phyloP scores from a whole-genome alignment of 2,797 vertebrate species.

The Pangasius krempfi region DNA sequence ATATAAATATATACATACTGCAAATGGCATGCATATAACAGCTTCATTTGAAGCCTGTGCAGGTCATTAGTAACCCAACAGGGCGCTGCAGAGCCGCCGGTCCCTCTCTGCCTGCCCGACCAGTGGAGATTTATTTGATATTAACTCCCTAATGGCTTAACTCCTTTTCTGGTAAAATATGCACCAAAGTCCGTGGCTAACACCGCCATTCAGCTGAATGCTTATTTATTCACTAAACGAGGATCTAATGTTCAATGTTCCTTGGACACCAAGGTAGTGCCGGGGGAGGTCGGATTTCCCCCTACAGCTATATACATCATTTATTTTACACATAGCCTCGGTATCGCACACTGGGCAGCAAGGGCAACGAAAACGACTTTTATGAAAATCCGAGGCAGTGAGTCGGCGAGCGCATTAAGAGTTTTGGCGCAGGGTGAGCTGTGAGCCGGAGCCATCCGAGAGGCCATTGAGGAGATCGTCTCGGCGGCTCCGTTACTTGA shows the following conservation, averaged over 20 bases:
- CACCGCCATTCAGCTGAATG: slow-evolving; percentile 96
- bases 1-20: slow-evolving; percentile 99
- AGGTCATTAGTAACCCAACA: slow-evolving; percentile 99
- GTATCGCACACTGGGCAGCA: slow-evolving; percentile 95
- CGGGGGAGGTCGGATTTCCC: slow-evolving; percentile 88
- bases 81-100: slow-evolving; percentile 89
- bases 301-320: slow-evolving; percentile 99
- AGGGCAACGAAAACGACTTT: slow-evolving; percentile 83
- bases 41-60: slow-evolving; percentile 98
- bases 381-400: slow-evolving; percentile 72
- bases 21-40: slow-evolving; percentile 99
- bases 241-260: slow-evolving; percentile 99
- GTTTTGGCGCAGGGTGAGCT: slow-evolving; percentile 57
- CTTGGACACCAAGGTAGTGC: slow-evolving; percentile 98
- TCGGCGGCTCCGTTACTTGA: slow-evolving; percentile 38
- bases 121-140: slow-evolving; percentile 99
- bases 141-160: slow-evolving; percentile 99
- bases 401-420: slow-evolving; percentile 59
- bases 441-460: slow-evolving; percentile 53
- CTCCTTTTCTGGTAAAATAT: slow-evolving; percentile 86
- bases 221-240: slow-evolving; percentile 99
- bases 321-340: slow-evolving; percentile 99
- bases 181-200: slow-evolving; percentile 90
- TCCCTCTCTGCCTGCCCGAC: slow-evolving; percentile 93
- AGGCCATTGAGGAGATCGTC: slow-evolving; percentile 44